Evolutionary conservation across 2,888 invertebrate genomes (phyloP).

Genomic region (Vanessa cardui): DNA sequence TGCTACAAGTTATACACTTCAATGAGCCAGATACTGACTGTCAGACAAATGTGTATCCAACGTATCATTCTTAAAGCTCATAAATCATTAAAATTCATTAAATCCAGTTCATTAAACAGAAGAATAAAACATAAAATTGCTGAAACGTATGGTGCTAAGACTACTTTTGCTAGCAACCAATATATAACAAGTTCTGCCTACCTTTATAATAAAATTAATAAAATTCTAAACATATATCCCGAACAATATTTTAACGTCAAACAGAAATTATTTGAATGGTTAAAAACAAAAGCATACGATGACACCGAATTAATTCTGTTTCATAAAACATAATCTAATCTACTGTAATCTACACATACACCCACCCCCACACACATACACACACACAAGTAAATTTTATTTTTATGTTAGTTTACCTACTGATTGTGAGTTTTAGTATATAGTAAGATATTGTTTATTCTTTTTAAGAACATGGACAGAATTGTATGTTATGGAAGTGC

Average conservation of each 20-base stretch:
- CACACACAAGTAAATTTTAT: too few species aligned
- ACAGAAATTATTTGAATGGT: constrained; percentile 1
- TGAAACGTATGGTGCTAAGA: not conserved
- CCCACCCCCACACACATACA: not conserved
- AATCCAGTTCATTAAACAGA: not conserved
- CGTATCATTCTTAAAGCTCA: not conserved
- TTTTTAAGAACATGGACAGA: not conserved
- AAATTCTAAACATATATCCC: not conserved
- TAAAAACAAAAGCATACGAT: too few species aligned
- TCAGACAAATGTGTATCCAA: not conserved
- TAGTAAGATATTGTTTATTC: constrained; percentile 3
- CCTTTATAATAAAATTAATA: not conserved
- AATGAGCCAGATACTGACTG: not conserved
- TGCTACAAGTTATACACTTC: not conserved
- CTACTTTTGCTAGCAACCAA: not conserved
- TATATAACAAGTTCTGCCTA: not conserved
- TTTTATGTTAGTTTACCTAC: too few species aligned
- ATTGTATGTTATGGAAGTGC: too few species aligned
- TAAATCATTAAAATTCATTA: not conserved
- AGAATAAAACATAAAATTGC: not conserved
- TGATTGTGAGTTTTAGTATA: not conserved
- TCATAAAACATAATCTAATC: not conserved
- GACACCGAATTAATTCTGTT: not conserved
- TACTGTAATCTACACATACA: constrained; percentile 2
- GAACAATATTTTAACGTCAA: not conserved